Base-by-base conservation (phyloP, 2,113 vertebrate genomes). In the Ranitomeya imitator region DNA sequence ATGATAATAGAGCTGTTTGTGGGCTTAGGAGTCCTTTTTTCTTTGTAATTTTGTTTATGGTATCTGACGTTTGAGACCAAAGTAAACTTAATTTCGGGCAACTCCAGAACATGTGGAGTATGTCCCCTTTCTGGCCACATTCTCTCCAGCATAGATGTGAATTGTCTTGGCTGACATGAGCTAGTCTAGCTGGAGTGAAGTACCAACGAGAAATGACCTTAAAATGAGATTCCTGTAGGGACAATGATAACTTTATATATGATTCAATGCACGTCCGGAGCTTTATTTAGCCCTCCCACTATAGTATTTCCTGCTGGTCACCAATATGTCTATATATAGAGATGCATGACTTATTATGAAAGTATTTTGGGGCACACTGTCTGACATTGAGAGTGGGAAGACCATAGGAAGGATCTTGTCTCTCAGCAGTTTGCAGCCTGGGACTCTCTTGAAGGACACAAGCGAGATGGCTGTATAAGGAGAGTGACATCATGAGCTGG, bases 381-480 rank as follows among this genome's bases (percentile, higher is more conserved):
- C 81, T 73, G 86, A 73, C 79, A 81, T 81, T 81, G 86, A 71
- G 86, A 55, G 67, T 60, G 79, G 78, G 65, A 71, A 81, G 65
- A 63, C 16, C 19, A 61, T 23, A 45, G 74, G 55, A 78, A 54
- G 61, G 63, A 81, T 67, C n/a, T 80, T 21, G 13, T 73, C 51
- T 60, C 54, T 82, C 65, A 82, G 86, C 78, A 82, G n/a, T 81
- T 73, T 81, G 67, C 21, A 73, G 23, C 52, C 65, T 60, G 86
- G 63, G 79, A 73, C 65, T 73, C 78, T 51, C 26, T 71, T 81
- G 79, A 87, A 87, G 86, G 86, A 73, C 86, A 87, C 23, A 57
- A 61, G 51, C 4, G 65, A 82, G 78, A 71, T 82, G 86, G 52
- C 86, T 87, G 79, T 87, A 74, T 87, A 87, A 82, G 86, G 86